Percentiles rank a stretch among this genome's conserved stretches.
phyloP scores from a whole-genome alignment of 2,113 vertebrate species.

The Penelope pileata region DNA sequence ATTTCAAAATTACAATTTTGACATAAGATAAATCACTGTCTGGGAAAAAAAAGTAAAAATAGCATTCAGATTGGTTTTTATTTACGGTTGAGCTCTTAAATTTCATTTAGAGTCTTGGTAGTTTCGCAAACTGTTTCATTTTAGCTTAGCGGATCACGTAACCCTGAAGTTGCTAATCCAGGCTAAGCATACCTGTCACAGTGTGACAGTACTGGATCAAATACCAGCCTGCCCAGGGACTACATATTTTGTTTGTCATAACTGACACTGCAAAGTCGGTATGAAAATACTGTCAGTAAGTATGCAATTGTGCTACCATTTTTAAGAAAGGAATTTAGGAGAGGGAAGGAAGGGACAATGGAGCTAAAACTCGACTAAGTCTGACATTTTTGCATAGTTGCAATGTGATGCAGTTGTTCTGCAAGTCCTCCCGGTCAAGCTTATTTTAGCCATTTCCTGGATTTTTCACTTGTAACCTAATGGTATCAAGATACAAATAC shows the following conservation, averaged over 20 bases:
- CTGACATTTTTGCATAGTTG: neutral
- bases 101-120: neutral
- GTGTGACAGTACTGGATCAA: neutral
- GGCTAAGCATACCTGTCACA: neutral
- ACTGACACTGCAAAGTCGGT: neutral
- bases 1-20: neutral
- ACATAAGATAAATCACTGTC: neutral
- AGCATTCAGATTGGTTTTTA: neutral
- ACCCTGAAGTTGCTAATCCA: neutral
- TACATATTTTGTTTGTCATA: neutral
- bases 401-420: neutral
- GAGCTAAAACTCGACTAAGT: neutral
- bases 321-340: neutral
- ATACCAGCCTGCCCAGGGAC: neutral
- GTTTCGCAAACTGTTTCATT: neutral
- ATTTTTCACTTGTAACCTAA: neutral
- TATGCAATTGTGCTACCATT: neutral
- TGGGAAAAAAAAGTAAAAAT: neutral
- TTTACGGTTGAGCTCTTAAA: neutral
- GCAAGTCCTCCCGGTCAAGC: neutral
- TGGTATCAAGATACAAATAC: neutral
- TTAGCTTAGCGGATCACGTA: neutral
- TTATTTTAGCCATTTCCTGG: neutral
- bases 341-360: conserved; percentile 8
- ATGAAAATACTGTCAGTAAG: neutral